Evolutionary conservation across 92 coral and sea anemone species (phyloP), one percentile per base, ranked within the genome.

Genomic region (Metridium senile): DNA sequence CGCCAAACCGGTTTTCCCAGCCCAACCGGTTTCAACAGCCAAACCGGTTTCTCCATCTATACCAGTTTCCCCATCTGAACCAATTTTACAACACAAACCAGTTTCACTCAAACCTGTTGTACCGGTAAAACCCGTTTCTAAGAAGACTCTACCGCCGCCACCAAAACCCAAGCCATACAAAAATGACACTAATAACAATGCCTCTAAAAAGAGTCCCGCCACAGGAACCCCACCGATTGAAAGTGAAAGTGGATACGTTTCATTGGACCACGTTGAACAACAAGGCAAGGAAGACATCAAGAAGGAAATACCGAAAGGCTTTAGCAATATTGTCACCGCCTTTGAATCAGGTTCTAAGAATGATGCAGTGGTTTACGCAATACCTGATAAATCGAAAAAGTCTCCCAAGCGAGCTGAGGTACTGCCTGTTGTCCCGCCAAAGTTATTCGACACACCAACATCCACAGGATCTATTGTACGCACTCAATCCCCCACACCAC

Each of bases 311-410:
- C 89, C 58, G 34, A 76, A 28, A 7, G 70, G 85, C 21, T 78
- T 88, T 47, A 88, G 69, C 51, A 71, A 79, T 54, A 84, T 64
- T 25, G 51, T 70, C 61, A 68, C 83, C 16, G 11, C 83, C 8
- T 88, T 88, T 66, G 85, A 88, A 64, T 9, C 68, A 29, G 56
- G 72, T 46, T 53, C 58, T 22, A 30, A 68, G 58, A 22, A 66
- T 51, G 84, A 43, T 6, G 70, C 67, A 11, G 53, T 30, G 21
- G 21, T 59, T 18, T 88, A 88, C 54, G 83, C 93, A 28, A 80
- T 79, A 80, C 93, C 93, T 32, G 89, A 88, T 25, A 58, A 61
- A 68, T 58, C 86, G 11, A 81, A 71, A 43, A 88, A 84, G 43
- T 79, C 81, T 17, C 33, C 58, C 18, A 81, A 35, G 23, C 49